Evolutionary conservation across 2,797 vertebrate species (phyloP), one percentile per base, ranked within the genome.

Genomic region (Melanotaenia nigrans): DNA sequence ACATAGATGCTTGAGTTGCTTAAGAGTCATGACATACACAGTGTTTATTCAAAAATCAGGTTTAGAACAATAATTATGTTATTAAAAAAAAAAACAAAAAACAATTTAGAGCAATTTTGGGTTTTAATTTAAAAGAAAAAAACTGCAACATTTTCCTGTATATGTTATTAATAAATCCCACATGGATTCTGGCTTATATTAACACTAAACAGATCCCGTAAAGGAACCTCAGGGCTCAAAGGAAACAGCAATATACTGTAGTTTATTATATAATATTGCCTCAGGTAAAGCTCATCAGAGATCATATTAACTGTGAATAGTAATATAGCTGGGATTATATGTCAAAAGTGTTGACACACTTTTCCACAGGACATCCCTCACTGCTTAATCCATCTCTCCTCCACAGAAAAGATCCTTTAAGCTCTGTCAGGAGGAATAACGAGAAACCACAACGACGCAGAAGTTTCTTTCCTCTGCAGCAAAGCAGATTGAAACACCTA

Each of bases 261-360:
- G 61, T 65, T 78, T 67, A 62, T 69, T 63, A 57, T 49, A 53
- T 65, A 73, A 73, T 63, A 56, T 60, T 47, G 42, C 47, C 8
- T 63, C 36, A 45, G 56, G 57, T 58, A 67, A 81, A 75, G 51
- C 47, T 59, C 81, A 77, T 68, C 75, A 55, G 61, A 73, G 67
- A 83, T 83, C 76, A 75, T 85, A 57, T 67, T 79, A 77, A 72
- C 61, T 71, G 64, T 82, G 81, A 69, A 78, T 65, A 81, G 75
- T 88, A 79, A 79, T 78, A 77, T 49, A 61, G 47, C 61, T 63
- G 49, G 72, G 81, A 79, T 87, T 75, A 77, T 79, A 83, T 81
- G 89, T 83, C 75, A 82, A 73, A 89, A 86, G 82, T 88, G 86
- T 84, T 90, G 90, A 90, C 89, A 84, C 51, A 69, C 80, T 77